Evolutionary conservation across 2,797 vertebrate genomes (phyloP), one percentile per base, ranked within the genome.

Genomic region (Enoplosus armatus): DNA sequence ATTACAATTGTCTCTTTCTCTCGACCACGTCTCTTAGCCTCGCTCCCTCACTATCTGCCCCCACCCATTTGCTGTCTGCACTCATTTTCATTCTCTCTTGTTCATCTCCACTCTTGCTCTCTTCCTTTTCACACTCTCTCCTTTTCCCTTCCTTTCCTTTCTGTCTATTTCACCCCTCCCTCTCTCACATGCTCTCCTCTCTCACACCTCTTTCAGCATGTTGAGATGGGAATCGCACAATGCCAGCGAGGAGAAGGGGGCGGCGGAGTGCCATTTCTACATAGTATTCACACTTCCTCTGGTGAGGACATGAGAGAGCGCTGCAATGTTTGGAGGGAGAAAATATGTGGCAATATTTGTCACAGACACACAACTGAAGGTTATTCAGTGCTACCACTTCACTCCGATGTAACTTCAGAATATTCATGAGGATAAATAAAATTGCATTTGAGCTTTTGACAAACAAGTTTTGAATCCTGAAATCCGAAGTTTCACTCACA

Each of bases 221-320:
- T 67, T 67, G 85, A 89, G 78, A 93, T 89, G 88, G 82, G 85
- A 88, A 90, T 91, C 84, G 10, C 86, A 92, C 83, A 88, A 90
- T 84, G 77, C 79, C 87, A 82, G 83, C 11, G 65, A 88, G 58
- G 43, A 70, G 58, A 72, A 64, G 50, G 68, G 31, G 41, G 66
- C 10, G 53, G 62, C 1, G 54, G 50, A 48, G 80, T 85, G 85
- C 54, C 86, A 84, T 87, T 85, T 89, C 80, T 82, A 77, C 88
- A 85, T 80, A 86, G 77, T 82, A 86, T 85, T 92, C 89, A 87
- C 91, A 88, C 87, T 80, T 85, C 68, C 63, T 56, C 70, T 64
- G 43, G 79, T 76, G 79, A 88, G 77, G 79, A 90, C 26, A 50
- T 37, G 66, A 58, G 62, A 74, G 69, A 74, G 64, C 18, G 3